These are phyloP conservation scores for Lethrus apterus DNA, from an alignment of 1,140 invertebrate genomes.

Conservation along the genomic window DNA sequence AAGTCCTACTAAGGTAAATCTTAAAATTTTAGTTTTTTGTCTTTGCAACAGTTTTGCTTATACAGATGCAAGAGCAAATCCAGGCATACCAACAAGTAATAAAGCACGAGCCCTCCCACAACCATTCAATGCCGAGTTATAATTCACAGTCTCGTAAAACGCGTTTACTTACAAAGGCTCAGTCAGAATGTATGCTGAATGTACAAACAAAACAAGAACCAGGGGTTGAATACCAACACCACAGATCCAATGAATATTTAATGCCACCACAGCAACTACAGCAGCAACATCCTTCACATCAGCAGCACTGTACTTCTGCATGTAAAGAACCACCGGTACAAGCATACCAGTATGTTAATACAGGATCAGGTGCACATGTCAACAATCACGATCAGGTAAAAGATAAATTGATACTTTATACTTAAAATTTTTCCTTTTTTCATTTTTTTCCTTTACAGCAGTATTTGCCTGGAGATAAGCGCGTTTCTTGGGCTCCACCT, in stretches of 20 bases:
- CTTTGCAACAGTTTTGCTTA: neutral
- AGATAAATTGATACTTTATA: too few relatives aligned
- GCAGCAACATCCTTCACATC: slow-evolving; percentile 18
- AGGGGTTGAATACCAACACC: slow-evolving; percentile 30
- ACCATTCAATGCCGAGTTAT: slow-evolving; percentile 23
- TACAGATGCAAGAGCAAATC: slow-evolving; percentile 12
- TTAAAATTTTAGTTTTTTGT: neutral
- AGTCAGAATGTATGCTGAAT: slow-evolving; percentile 68
- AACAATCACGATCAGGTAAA: slow-evolving; percentile 13
- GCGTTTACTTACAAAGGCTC: slow-evolving; percentile 75
- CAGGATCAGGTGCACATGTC: slow-evolving; percentile 38
- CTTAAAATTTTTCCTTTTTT: too few relatives aligned
- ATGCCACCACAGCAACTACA: slow-evolving; percentile 22
- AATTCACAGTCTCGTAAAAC: slow-evolving; percentile 78
- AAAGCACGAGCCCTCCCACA: slow-evolving; percentile 15
- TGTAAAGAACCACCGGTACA: slow-evolving; percentile 36
- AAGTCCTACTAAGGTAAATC: slow-evolving; percentile 38
- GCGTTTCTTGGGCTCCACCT: slow-evolving; percentile 50
- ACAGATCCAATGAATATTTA: slow-evolving; percentile 32
- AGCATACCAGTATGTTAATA: slow-evolving; percentile 48
- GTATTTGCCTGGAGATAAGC: too few relatives aligned
- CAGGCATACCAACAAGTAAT: slow-evolving; percentile 25
- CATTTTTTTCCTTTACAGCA: too few relatives aligned
- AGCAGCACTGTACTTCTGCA: slow-evolving; percentile 33
- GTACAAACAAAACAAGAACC: slow-evolving; percentile 44